A percentile compares a stretch with the other conserved stretches of the same genome.
Evolutionary conservation across 2,888 invertebrate genomes (phyloP).

Genomic region (Heliconius aoede): DNA sequence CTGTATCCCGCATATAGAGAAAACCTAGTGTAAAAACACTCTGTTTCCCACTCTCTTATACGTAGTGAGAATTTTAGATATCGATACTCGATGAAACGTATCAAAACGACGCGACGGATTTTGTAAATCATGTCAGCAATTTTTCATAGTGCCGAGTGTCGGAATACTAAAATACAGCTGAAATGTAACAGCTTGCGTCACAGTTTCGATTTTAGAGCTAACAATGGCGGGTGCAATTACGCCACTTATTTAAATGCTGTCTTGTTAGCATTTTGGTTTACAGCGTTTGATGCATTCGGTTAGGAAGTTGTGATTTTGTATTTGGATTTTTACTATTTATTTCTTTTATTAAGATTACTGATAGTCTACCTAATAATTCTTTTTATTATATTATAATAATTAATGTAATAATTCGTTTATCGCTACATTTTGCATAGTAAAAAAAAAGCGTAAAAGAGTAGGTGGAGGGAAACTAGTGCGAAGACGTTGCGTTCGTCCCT

Average conservation of each 20-base stretch:
- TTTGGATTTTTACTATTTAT: too few species aligned
- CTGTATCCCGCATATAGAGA: too few species aligned
- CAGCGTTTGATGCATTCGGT: conserved; percentile 2
- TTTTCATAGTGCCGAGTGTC: conserved; percentile 38
- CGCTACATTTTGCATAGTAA: too few species aligned
- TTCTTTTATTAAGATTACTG: too few species aligned
- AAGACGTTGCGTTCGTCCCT: too few species aligned
- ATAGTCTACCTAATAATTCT: too few species aligned
- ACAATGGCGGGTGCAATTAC: conserved; percentile 21
- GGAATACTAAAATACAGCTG: conserved; percentile 40
- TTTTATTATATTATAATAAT: too few species aligned
- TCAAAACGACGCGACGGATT: neutral
- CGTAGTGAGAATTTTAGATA: neutral
- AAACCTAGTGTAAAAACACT: too few species aligned
- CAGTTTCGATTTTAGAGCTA: conserved; percentile 33
- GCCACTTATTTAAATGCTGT: conserved; percentile 30
- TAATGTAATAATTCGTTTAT: too few species aligned
- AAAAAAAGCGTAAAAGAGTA: too few species aligned
- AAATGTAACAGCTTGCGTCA: conserved; percentile 43
- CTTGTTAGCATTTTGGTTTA: conserved; percentile 22
- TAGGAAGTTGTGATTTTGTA: too few species aligned
- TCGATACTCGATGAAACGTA: conserved; percentile 2
- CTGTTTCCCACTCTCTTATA: neutral
- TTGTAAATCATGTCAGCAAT: conserved; percentile 38
- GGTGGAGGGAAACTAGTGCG: too few species aligned